Percentiles rank a stretch among this genome's conserved stretches.
These are phyloP conservation scores for Tethea ocularis DNA, from an alignment of 2,888 invertebrate genomes.

Conservation along the genomic window DNA sequence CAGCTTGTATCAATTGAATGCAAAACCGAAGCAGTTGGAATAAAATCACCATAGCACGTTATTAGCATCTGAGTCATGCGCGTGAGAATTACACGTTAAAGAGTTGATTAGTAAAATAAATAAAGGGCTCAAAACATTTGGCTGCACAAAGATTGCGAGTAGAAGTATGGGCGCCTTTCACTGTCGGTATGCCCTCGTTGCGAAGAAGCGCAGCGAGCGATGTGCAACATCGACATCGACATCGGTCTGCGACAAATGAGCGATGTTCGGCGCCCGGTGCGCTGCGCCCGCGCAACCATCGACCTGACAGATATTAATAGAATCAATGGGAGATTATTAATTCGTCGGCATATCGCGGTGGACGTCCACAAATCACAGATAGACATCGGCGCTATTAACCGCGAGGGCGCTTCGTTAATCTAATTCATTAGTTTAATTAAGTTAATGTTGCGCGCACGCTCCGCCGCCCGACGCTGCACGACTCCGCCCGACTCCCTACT, in stretches of 20 bases:
- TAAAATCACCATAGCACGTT: background rate
- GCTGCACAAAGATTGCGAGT: background rate
- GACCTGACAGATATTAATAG: slow-evolving; percentile 48
- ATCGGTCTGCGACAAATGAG: background rate
- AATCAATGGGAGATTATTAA: slow-evolving; percentile 40
- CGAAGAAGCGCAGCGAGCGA: background rate
- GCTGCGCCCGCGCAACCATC: background rate
- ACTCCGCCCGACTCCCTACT: slow-evolving; percentile 29
- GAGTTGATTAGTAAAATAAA: too few species aligned
- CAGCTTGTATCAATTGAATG: background rate
- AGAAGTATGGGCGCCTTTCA: background rate
- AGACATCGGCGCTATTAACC: slow-evolving; percentile 22
- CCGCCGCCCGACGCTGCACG: slow-evolving; percentile 22
- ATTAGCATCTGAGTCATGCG: background rate
- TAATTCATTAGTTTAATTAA: slow-evolving; percentile 64
- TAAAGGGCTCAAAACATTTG: too few species aligned
- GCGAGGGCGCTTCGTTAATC: slow-evolving; percentile 38
- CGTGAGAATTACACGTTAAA: background rate
- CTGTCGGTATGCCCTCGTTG: background rate
- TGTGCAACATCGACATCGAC: background rate
- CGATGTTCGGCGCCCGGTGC: background rate
- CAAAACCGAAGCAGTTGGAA: background rate
- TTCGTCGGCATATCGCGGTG: slow-evolving; percentile 26
- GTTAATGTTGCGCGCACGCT: slow-evolving; percentile 48
- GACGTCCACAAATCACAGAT: slow-evolving; percentile 36